A percentile compares a stretch with the other conserved stretches of the same genome.
Conservation (phyloP, 2,888 invertebrate species). For the Macrophya annulata region DNA sequence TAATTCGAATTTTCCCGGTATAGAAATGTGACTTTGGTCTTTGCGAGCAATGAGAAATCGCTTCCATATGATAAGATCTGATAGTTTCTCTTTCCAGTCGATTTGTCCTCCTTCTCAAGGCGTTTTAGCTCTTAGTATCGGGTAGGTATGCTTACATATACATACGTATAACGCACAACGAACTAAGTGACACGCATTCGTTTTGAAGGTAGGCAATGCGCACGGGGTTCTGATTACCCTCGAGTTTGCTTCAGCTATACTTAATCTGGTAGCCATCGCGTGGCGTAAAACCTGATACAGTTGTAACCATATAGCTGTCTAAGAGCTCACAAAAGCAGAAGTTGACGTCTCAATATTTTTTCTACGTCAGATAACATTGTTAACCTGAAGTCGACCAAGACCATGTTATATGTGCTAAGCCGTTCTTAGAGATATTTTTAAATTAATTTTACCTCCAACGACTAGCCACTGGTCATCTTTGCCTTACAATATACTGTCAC, state of each 20-base stretch:
- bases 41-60: conserved; percentile 41
- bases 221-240: conserved; percentile 74
- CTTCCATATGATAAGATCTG: conserved; percentile 38
- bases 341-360: conserved; percentile 76
- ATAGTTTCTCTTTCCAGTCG: conserved; percentile 44
- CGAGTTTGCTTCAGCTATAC: conserved; percentile 63
- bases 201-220: conserved; percentile 61
- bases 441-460: conserved; percentile 40
- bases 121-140: conserved; percentile 8
- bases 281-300: conserved; percentile 74
- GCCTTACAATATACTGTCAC: neutral
- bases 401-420: neutral
- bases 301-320: conserved; percentile 69
- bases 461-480: conserved; percentile 9
- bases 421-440: conserved; percentile 25
- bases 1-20: conserved; percentile 32
- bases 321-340: conserved; percentile 72
- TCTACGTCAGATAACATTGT: conserved; percentile 73
- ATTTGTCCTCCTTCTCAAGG: conserved; percentile 48
- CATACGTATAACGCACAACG: neutral
- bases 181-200: conserved; percentile 51
- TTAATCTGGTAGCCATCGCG: conserved; percentile 72
- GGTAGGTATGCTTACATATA: neutral
- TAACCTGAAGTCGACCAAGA: conserved; percentile 13
- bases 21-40: conserved; percentile 37